A percentile compares a stretch with the other conserved stretches of the same genome.
Evolutionary conservation across 2,888 invertebrate genomes (phyloP).

Genomic region (Bursaphelenchus okinawaensis): DNA sequence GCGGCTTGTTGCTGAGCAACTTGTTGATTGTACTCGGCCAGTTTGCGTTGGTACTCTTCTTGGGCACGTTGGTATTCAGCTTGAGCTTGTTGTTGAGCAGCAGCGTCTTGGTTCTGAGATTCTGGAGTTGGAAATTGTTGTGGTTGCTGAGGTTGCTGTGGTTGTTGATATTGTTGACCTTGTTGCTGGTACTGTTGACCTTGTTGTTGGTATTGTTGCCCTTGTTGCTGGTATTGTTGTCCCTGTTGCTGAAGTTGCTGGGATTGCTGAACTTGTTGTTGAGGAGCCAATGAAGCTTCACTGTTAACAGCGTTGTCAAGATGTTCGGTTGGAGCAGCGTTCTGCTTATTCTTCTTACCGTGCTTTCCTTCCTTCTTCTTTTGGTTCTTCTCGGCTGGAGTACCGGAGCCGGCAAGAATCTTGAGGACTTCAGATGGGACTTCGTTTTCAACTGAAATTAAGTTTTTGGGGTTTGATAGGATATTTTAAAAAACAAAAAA

Average conservation of each 20-base stretch:
- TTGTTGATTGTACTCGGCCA: conserved; percentile 14
- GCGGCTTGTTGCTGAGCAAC: conserved; percentile 3
- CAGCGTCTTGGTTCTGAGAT: conserved; percentile 4
- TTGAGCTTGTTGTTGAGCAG: conserved; percentile 1
- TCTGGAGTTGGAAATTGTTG: conserved; percentile 11
- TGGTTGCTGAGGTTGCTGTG: conserved; percentile 9
- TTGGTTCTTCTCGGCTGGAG: conserved; percentile 24
- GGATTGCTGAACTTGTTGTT: conserved; percentile 1
- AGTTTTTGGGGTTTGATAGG: background rate
- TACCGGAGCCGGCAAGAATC: conserved; percentile 30
- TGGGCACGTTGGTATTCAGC: background rate
- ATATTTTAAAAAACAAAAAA: background rate
- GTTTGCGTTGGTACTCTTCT: conserved; percentile 5
- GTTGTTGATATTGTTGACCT: conserved; percentile 19
- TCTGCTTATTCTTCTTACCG: conserved; percentile 15
- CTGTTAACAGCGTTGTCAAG: conserved; percentile 16
- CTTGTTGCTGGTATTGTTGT: conserved; percentile 18
- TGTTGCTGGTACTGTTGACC: conserved; percentile 17
- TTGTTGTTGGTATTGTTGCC: conserved; percentile 11
- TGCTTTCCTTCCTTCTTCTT: conserved; percentile 16
- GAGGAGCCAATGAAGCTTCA: conserved; percentile 13
- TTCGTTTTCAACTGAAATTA: conserved; percentile 41
- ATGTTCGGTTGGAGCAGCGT: conserved; percentile 21
- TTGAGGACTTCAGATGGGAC: conserved; percentile 39
- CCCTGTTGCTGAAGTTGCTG: conserved; percentile 6